phyloP scores from a whole-genome alignment of 2,113 vertebrate genomes.

The Pteronura brasiliensis region DNA sequence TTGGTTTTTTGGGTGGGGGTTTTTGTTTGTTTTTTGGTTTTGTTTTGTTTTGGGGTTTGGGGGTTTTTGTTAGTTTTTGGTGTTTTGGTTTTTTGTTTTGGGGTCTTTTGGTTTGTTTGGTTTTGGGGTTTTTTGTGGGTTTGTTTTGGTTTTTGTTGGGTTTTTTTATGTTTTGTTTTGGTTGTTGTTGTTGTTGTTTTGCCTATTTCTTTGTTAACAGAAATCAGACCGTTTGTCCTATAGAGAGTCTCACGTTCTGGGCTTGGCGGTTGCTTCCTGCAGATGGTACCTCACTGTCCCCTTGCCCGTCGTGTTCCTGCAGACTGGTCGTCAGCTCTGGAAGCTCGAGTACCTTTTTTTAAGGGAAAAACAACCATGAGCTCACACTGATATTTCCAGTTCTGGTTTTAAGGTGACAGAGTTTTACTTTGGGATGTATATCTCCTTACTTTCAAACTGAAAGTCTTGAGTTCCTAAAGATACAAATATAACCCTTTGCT shows the following conservation, averaged over 20 bases:
- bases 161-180: too few relatives aligned
- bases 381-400: neutral
- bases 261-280: neutral
- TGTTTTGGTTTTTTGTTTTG: neutral
- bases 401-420: neutral
- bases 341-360: neutral
- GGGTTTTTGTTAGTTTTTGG: too few relatives aligned
- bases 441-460: neutral
- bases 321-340: neutral
- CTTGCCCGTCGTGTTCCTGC: neutral
- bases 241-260: too few relatives aligned
- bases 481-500: neutral
- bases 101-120: too few relatives aligned
- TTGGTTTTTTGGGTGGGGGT: neutral
- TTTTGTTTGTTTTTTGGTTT: too few relatives aligned
- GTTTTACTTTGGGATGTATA: neutral
- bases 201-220: neutral
- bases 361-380: neutral
- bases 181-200: too few relatives aligned
- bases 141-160: too few relatives aligned
- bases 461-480: neutral
- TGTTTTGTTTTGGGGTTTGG: too few relatives aligned
- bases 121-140: too few relatives aligned
- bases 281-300: neutral
- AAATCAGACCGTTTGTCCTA: neutral